Evolutionary conservation across 2,797 vertebrate species (phyloP), one percentile per base, ranked within the genome.

Genomic region (Huso huso): DNA sequence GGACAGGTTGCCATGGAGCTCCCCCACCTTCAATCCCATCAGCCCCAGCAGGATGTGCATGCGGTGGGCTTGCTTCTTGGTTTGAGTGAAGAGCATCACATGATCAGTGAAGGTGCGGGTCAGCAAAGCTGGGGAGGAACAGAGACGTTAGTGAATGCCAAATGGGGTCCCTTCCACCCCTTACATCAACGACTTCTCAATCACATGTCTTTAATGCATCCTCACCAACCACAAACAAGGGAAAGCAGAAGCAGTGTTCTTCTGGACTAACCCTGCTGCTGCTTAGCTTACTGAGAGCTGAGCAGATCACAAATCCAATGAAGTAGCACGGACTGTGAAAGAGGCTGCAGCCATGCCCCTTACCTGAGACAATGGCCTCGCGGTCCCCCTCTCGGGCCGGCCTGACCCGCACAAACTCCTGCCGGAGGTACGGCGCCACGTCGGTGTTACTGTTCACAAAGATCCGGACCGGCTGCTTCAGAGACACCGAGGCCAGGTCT

Each of bases 11-110:
- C 96, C 96, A 0, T 99, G 96, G 49, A 99, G 93, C 79, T 99
- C 96, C 4, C 96, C 96, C 0, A 94, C 96, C 6, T 91, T 92
- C 50, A 98, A 83, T 1, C 96, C 96, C 89, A 99, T 88, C 58
- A 99, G 88, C 0, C 96, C 96, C 18, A 99, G 85, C 0, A 98
- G 81, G 75, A 99, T 98, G 82, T 99, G 96, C 84, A 98, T 90
- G 51, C 96, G 90, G 69, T 98, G 96, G 7, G 96, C 96, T 79
- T 98, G 96, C 73, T 99, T 99, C 86, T 98, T 94, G 4, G 96
- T 99, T 87, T 99, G 96, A 3, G 92, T 99, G 84, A 98, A 99
- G 3, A 95, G 74, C 95, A 99, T 99, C 76, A 98, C 95, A 0
- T 97, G 96, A 67, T 98, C 95, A 9, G 90, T 90, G 82, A 99